Percentiles rank a stretch among this genome's conserved stretches.
phyloP scores from a whole-genome alignment of 35 echinoderm and acorn worm genomes.

The Eucidaris tribuloides region DNA sequence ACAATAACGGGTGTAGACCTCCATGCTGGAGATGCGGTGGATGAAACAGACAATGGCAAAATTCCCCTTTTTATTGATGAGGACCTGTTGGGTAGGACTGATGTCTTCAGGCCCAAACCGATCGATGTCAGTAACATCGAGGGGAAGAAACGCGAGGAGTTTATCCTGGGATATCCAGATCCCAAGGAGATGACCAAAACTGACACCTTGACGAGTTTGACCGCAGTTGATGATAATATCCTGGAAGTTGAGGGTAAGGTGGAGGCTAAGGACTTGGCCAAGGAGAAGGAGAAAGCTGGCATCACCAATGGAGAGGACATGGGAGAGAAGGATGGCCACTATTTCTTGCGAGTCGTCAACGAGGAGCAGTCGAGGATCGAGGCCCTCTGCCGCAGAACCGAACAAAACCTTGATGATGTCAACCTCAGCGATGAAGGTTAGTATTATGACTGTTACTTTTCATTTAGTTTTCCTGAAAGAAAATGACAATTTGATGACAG shows the following conservation, averaged over 20 bases:
- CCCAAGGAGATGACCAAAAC: conserved; percentile 24
- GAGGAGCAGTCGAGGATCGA: conserved; percentile 62
- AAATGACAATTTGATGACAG: too few relatives aligned
- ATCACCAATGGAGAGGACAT: conserved; percentile 15
- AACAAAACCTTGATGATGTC: conserved; percentile 52
- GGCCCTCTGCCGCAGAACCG: conserved; percentile 25
- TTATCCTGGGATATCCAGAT: background rate
- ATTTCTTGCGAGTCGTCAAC: conserved; percentile 67
- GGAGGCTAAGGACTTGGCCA: background rate
- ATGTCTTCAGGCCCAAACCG: too few relatives aligned
- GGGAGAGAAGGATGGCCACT: conserved; percentile 72
- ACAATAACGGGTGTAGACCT: background rate
- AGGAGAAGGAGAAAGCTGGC: conserved; percentile 20
- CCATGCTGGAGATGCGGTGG: background rate
- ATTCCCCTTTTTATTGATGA: background rate
- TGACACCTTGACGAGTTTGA: background rate
- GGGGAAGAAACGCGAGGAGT: background rate
- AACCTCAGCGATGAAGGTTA: conserved; percentile 84
- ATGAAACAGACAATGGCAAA: conserved; percentile 14
- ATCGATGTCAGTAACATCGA: background rate
- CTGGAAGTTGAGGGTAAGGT: conserved; percentile 11
- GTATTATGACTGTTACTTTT: too few relatives aligned
- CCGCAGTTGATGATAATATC: background rate
- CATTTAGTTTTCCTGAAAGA: too few relatives aligned
- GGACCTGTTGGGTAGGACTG: background rate